Evolutionary conservation across 2,797 vertebrate species (phyloP), one percentile per base, ranked within the genome.

Genomic region (Kryptopterus vitreolus): DNA sequence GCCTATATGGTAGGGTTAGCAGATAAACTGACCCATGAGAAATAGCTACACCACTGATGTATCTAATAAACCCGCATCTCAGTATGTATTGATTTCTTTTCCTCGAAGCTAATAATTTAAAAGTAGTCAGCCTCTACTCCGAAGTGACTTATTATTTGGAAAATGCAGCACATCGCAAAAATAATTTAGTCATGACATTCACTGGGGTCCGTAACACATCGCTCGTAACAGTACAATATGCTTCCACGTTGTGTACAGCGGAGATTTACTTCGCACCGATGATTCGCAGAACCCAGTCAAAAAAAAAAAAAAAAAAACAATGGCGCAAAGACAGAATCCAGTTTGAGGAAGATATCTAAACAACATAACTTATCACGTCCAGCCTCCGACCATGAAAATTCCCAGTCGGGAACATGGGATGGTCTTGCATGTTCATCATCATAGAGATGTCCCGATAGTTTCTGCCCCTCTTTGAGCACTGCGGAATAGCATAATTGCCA

Each of bases 281-380:
- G 68, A 71, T 22, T 71, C 68, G 20, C 16, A 53, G 1, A 29
- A 5, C 53, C 69, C 48, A 72, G 52, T 71, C 50, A 73, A 33
- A 43, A 43, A 26, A 8, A 26, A 16, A 59, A 26, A 57, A 72
- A 73, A 38, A 53, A 46, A 12, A 74, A 20, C 22, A 11, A 43
- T 1, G 22, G 24, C 33, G 76, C 22, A 57, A 63, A 81, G 86
- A 90, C 83, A 85, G 68, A 57, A 76, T 86, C 73, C 76, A 69
- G 68, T 46, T 85, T n/a, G 4, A 5, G 18, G 16, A 43, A 43
- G 18, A 71, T 33, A 55, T 57, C 50, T 77, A 46, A 78, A 33
- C 22, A 58, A 31, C 52, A 10, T 20, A 70, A 22, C 26, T 52
- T 18, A 71, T 71, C 46, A 52, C 22, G 12, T 52, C 26, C 10